Evolutionary conservation across 2,888 invertebrate genomes (phyloP).

Genomic region (Orthonychiurus folsomi): DNA sequence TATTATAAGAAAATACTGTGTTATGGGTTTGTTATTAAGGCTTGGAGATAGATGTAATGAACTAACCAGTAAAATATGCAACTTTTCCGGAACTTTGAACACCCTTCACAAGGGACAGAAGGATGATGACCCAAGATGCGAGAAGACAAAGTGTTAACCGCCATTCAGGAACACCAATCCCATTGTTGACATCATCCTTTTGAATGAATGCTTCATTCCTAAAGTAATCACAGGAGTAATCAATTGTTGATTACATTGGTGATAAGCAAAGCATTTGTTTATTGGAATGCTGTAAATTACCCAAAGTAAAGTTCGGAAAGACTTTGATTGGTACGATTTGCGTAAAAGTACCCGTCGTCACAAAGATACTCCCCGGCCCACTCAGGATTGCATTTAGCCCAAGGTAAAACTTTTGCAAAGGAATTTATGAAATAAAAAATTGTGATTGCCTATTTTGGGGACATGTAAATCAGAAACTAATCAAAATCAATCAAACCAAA

Average conservation of each 20-base stretch:
- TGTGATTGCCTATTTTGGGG: no score
- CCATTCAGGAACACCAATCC: constrained; percentile 37
- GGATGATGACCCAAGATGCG: constrained; percentile 15
- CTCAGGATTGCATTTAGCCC: constrained; percentile 57
- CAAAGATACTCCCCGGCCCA: constrained; percentile 46
- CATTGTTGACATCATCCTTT: constrained; percentile 26
- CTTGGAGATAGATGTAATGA: no score
- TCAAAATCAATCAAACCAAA: no score
- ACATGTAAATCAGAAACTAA: no score
- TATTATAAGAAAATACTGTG: no score
- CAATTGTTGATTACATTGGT: no score
- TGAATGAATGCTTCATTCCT: constrained; percentile 17
- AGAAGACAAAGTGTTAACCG: constrained; percentile 10
- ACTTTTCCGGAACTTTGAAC: constrained; percentile 49
- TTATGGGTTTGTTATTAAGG: no score
- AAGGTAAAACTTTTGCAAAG: constrained; percentile 60
- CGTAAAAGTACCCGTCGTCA: neutral
- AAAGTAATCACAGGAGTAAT: neutral
- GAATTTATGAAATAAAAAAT: constrained; percentile 63
- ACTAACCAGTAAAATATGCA: constrained; percentile 68
- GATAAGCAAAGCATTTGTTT: neutral
- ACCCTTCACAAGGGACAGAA: constrained; percentile 20
- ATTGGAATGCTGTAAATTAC: constrained; percentile 16
- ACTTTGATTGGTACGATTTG: constrained; percentile 8
- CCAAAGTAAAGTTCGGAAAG: constrained; percentile 26